A percentile compares a stretch with the other conserved stretches of the same genome.
Evolutionary conservation across 2,888 invertebrate species (phyloP).

Genomic region (Amblyjoppa fuscipennis): DNA sequence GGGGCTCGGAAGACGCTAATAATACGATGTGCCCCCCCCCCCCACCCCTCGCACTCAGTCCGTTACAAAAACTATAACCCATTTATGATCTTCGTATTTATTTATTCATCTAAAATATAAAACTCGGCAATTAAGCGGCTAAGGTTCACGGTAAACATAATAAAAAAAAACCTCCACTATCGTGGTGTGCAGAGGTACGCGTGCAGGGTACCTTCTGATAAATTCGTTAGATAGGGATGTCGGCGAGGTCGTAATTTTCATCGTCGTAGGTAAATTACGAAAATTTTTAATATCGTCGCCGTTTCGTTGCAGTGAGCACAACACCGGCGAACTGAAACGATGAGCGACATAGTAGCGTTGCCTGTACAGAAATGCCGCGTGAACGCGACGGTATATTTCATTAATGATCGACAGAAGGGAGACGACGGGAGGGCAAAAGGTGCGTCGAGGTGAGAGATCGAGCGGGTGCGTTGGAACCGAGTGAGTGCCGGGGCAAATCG

Average conservation of each 20-base stretch:
- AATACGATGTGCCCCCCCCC: not conserved
- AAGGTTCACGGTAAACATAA: constrained; percentile 22
- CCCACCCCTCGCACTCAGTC: not conserved
- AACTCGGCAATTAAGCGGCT: not conserved
- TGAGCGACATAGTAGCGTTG: constrained; percentile 18
- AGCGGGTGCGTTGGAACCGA: constrained; percentile 13
- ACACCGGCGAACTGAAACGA: constrained; percentile 13
- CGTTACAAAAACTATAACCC: not conserved
- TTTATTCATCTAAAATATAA: constrained; percentile 4
- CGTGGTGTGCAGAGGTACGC: constrained; percentile 12
- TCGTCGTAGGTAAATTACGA: constrained; percentile 54
- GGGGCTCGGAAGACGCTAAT: not conserved
- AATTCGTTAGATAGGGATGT: constrained; percentile 59
- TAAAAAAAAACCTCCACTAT: constrained; percentile 31
- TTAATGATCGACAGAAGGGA: constrained; percentile 63
- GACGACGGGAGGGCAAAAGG: not conserved
- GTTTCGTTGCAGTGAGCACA: constrained; percentile 33
- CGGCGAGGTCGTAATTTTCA: constrained; percentile 55
- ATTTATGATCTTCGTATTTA: not conserved
- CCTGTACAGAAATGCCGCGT: constrained; percentile 55
- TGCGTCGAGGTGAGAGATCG: constrained; percentile 8
- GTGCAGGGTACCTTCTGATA: constrained; percentile 49
- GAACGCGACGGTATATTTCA: constrained; percentile 63
- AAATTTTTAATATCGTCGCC: constrained; percentile 38
- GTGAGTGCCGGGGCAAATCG: constrained; percentile 64